Evolutionary conservation across 2,113 vertebrate genomes (phyloP), one percentile per base, ranked within the genome.

Genomic region (Podarcis cretensis): DNA sequence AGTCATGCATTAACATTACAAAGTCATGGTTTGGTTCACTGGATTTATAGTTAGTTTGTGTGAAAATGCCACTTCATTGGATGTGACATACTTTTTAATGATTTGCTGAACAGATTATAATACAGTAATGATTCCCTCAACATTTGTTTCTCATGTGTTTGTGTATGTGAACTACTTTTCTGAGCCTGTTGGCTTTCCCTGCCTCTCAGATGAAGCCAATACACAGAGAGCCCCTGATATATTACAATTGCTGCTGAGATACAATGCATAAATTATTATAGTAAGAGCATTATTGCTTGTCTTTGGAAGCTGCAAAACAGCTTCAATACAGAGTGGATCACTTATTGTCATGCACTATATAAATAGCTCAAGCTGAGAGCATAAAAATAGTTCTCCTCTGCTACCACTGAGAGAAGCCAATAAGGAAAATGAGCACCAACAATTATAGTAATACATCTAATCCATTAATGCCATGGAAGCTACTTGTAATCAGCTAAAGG

Each of bases 401-500:
- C 66, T 85, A 79, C 32, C 43, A 35, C 37, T 71, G 63, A 57
- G 73, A 54, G 48, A 92, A 94, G 82, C 80, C 84, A 92, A 83
- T 14, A 81, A 81, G 82, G 27, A 75, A 88, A 92, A 92, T 84
- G 87, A 84, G 16, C 74, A 79, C 65, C n/a, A 89, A 84, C 87
- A 84, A 88, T 88, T 83, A 88, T 78, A 94, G 90, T 30, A 90
- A 76, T 66, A 87, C 89, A 81, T 85, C 82, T 90, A 92, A 93
- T 91, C 90, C 89, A 71, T 91, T 92, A 88, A 93, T 90, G 84
- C 89, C n/a, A 7, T 76, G 32, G 84, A 90, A 94, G 86, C n/a
- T 32, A 25, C 83, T 92, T 92, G 80, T 78, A 87, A 90, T 63
- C 80, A 83, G 63, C 54, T 86, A 83, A 54, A 89, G 37, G 69